Percentiles rank a stretch among this genome's conserved stretches.
Evolutionary conservation across 2,888 invertebrate species (phyloP).

Genomic region (Lasius platythorax): DNA sequence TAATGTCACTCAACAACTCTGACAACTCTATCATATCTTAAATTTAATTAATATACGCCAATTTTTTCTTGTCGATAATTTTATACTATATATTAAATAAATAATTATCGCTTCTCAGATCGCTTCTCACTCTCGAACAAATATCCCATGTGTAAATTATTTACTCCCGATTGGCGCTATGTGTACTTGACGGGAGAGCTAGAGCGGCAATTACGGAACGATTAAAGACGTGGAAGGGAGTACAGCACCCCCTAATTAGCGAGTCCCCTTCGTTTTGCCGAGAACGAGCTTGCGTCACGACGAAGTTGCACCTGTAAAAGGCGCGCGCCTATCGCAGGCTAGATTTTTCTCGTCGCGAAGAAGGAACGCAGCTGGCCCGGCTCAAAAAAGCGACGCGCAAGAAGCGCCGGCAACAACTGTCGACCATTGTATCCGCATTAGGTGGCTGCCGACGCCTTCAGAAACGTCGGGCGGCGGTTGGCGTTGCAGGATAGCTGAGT

Average conservation of each 20-base stretch:
- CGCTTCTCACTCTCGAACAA: not conserved
- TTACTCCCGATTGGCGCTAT: not conserved
- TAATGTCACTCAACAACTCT: not conserved
- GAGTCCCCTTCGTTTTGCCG: not conserved
- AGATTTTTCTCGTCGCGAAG: constrained; percentile 42
- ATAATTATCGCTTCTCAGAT: not conserved
- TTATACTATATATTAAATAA: not conserved
- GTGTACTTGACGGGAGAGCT: not conserved
- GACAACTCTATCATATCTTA: not conserved
- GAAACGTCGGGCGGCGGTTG: constrained; percentile 57
- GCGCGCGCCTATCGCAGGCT: constrained; percentile 29
- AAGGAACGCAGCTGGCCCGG: constrained; percentile 51
- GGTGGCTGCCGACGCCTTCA: constrained; percentile 70
- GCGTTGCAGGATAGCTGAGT: constrained; percentile 69
- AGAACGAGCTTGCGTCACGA: not conserved
- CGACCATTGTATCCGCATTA: constrained; percentile 80
- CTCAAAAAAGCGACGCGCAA: constrained; percentile 67
- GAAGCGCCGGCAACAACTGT: constrained; percentile 78
- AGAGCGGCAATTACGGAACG: constrained; percentile 6
- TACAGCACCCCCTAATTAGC: constrained; percentile 17
- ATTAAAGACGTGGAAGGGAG: constrained; percentile 17
- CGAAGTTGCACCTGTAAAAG: not conserved
- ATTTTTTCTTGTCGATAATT: not conserved
- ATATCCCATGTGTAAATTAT: not conserved
- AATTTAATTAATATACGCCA: not conserved